Evolutionary conservation across 2,888 invertebrate species (phyloP).

Genomic region (Eupithecia subumbrata): DNA sequence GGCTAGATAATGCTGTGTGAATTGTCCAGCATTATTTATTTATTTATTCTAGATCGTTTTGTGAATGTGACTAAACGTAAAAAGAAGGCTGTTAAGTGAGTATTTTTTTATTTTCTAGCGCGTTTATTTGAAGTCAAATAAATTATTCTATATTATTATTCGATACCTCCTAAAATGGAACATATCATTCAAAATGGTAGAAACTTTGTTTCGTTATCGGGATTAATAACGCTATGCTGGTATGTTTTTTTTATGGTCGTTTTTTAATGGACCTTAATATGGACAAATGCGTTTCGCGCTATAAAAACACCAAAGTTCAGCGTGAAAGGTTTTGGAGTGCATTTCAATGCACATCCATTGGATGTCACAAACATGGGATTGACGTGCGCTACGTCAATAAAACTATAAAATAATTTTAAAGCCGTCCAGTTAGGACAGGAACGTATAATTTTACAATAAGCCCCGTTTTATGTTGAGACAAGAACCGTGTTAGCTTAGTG

Average conservation of each 20-base stretch:
- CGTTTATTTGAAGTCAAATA: neutral
- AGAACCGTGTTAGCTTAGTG: constrained; percentile 2
- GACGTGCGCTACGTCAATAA: constrained; percentile 53
- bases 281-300: constrained; percentile 1
- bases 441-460: constrained; percentile 73
- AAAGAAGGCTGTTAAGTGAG: neutral
- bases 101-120: neutral
- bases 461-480: constrained; percentile 55
- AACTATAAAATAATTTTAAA: constrained; percentile 70
- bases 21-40: too few relatives aligned
- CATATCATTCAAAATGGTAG: neutral
- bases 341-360: constrained; percentile 50
- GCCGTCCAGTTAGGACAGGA: constrained; percentile 56
- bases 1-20: too few relatives aligned
- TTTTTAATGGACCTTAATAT: neutral
- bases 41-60: neutral
- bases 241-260: neutral
- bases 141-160: neutral
- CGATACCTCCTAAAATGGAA: neutral
- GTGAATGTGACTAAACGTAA: neutral
- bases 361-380: constrained; percentile 23
- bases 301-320: constrained; percentile 41
- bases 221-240: neutral
- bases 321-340: constrained; percentile 67
- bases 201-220: neutral